Conservation (phyloP, 2,888 invertebrate genomes). For the Caenorhabditis virilis region DNA sequence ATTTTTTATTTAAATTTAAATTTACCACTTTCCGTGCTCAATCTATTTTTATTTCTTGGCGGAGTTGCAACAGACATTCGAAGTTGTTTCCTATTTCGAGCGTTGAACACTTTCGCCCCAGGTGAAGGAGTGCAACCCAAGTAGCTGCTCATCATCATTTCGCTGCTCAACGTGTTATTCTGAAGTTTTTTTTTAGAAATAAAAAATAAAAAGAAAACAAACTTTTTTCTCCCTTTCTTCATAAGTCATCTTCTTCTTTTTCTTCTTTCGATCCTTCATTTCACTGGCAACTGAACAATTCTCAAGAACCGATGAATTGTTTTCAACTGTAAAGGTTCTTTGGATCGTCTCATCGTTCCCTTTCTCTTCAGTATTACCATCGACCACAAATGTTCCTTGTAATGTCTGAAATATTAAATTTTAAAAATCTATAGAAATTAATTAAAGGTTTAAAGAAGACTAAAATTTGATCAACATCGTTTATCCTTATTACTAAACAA, state of each 20-base stretch:
- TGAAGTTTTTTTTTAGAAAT: no score
- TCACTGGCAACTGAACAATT: no score
- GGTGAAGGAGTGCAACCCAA: constrained; percentile 19
- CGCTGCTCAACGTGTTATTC: neutral
- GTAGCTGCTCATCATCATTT: constrained; percentile 8
- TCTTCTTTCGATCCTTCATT: neutral
- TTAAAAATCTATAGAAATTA: no score
- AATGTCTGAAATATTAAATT: no score
- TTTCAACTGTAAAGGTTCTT: no score
- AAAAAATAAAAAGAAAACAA: neutral
- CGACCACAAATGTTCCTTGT: no score
- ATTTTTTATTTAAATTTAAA: neutral
- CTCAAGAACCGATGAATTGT: no score
- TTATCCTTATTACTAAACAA: no score
- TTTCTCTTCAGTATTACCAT: no score
- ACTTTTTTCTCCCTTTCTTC: constrained; percentile 7
- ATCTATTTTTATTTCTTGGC: neutral
- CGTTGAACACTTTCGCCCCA: constrained; percentile 18
- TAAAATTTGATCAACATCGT: no score
- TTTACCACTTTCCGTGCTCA: constrained; percentile 13
- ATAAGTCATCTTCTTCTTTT: neutral
- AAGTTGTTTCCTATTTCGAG: constrained; percentile 11
- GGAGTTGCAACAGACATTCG: constrained; percentile 6
- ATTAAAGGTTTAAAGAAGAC: no score
- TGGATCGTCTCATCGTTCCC: no score